Evolutionary conservation across 30 jellyfish, hydroid and myxozoan species (phyloP).

Genomic region (Catostylus mosaicus): DNA sequence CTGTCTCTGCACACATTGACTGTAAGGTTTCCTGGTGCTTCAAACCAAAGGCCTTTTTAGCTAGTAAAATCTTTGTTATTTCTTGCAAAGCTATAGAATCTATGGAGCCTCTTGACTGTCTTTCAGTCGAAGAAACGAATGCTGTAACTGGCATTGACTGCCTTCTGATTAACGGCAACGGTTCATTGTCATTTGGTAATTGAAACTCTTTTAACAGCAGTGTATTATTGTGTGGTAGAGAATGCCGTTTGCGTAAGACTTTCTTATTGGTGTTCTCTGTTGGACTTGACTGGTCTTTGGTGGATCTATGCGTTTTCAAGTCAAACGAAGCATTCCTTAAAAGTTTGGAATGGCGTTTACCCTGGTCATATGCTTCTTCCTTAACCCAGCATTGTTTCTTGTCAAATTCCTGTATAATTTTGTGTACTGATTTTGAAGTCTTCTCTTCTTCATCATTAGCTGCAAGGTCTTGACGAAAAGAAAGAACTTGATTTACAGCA

Average conservation of each 20-base stretch:
- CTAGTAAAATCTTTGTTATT: neutral
- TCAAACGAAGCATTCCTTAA: neutral
- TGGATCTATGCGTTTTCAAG: neutral
- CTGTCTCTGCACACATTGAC: constrained; percentile 8
- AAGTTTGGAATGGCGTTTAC: neutral
- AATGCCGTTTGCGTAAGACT: neutral
- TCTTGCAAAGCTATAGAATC: neutral
- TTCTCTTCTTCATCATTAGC: too few species aligned
- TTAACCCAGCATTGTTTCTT: neutral
- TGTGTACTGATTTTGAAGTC: too few species aligned
- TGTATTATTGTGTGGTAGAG: constrained; percentile 1
- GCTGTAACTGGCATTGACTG: neutral
- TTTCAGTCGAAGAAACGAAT: neutral
- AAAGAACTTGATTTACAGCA: too few species aligned
- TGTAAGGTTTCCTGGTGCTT: neutral
- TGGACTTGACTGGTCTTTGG: neutral
- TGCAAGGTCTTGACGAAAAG: too few species aligned
- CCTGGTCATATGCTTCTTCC: neutral
- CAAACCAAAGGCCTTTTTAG: neutral
- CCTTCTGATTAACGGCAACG: neutral
- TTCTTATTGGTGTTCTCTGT: neutral
- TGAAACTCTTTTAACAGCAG: neutral
- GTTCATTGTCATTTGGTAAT: neutral
- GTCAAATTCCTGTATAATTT: too few species aligned
- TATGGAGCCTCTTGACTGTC: constrained; percentile 1